Evolutionary conservation across 2,888 invertebrate genomes (phyloP).

Genomic region (Petrophora chlorosata): DNA sequence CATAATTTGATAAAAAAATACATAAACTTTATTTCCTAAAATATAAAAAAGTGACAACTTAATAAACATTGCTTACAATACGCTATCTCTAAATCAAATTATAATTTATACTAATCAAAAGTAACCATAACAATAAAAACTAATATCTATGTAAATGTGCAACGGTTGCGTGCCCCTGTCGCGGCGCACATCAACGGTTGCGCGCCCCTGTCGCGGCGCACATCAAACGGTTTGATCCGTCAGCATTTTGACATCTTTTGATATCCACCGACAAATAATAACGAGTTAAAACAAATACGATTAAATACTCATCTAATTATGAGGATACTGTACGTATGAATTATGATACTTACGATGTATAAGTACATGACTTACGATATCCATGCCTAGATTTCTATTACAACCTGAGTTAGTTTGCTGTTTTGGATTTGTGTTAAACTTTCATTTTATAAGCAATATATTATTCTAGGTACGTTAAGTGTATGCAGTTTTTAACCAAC

Average conservation of each 20-base stretch:
- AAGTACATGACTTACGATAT: no score
- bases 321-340: constrained; percentile 3
- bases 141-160: constrained; percentile 69
- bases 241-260: constrained; percentile 79
- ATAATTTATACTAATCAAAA: constrained; percentile 23
- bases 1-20: no score
- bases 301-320: constrained; percentile 15
- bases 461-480: no score
- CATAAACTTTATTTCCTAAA: background rate
- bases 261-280: constrained; percentile 78
- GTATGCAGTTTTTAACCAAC: no score
- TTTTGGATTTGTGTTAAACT: no score
- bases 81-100: constrained; percentile 23
- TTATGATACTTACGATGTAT: no score
- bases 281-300: constrained; percentile 52
- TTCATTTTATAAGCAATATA: no score
- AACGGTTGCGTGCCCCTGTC: constrained; percentile 61
- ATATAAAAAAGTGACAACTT: constrained; percentile 17
- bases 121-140: constrained; percentile 41
- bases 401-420: no score
- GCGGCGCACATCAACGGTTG: constrained; percentile 69
- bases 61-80: constrained; percentile 19
- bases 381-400: no score
- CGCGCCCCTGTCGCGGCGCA: constrained; percentile 64
- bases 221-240: constrained; percentile 66